phyloP scores from a whole-genome alignment of 2,113 vertebrate genomes.

The Oncorhynchus tshawytscha region DNA sequence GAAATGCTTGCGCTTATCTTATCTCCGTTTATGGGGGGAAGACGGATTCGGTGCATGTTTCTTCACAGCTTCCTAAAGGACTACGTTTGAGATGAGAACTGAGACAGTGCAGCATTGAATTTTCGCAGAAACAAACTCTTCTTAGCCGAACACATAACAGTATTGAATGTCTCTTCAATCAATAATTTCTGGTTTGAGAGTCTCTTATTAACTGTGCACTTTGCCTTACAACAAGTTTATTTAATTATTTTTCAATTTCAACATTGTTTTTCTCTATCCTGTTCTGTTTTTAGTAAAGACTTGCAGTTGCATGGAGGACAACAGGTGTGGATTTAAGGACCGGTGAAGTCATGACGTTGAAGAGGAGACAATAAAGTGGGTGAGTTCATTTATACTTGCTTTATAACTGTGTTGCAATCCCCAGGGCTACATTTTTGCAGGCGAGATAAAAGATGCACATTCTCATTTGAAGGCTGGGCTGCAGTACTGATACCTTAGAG shows the following conservation, averaged over 20 bases:
- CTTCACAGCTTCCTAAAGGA: constrained; percentile 30
- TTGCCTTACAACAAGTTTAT: background rate
- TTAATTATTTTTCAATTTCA: background rate
- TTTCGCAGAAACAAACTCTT: background rate
- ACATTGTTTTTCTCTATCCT: background rate
- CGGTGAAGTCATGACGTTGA: constrained; percentile 38
- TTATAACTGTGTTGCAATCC: background rate
- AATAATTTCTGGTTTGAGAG: constrained; percentile 26
- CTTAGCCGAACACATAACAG: constrained; percentile 26
- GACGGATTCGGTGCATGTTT: constrained; percentile 27
- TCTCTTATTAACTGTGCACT: background rate
- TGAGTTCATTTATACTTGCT: constrained; percentile 35
- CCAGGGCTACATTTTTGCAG: no score
- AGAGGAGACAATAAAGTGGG: constrained; percentile 60
- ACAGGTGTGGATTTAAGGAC: constrained; percentile 48
- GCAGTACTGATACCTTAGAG: background rate
- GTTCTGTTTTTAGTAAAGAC: background rate
- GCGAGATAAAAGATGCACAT: background rate
- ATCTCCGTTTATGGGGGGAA: background rate
- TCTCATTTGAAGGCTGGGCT: background rate
- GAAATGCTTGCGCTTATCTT: constrained; percentile 29
- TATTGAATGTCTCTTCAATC: background rate
- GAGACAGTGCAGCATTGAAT: constrained; percentile 38
- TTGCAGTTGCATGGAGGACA: constrained; percentile 33
- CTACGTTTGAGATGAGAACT: constrained; percentile 40